Conservation (phyloP, 2,888 invertebrate genomes). For the Dynastes maya region DNA sequence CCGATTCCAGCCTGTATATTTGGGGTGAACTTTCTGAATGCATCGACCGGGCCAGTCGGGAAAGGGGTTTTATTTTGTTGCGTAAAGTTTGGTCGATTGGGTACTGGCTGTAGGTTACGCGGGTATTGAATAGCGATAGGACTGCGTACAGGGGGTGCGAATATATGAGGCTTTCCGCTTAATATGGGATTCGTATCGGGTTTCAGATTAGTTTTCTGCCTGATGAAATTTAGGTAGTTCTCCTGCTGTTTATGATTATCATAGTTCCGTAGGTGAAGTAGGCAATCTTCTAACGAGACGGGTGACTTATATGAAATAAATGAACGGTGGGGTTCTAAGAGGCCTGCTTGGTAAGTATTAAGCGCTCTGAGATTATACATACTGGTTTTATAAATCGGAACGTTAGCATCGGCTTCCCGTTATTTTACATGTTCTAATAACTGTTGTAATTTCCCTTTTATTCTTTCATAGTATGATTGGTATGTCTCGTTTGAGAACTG, state of each 20-base stretch:
- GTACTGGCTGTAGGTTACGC: background rate
- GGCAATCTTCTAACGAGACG: constrained; percentile 29
- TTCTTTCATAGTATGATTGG: constrained; percentile 53
- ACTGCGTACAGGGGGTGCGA: background rate
- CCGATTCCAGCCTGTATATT: background rate
- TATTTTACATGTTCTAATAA: constrained; percentile 32
- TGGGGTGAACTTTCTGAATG: background rate
- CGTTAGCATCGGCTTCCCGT: background rate
- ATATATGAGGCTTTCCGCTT: background rate
- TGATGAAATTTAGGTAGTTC: background rate
- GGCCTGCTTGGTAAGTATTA: constrained; percentile 45
- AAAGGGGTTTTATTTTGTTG: background rate
- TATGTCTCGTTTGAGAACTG: background rate
- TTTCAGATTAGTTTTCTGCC: background rate
- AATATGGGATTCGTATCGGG: background rate
- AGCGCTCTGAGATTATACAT: constrained; percentile 45
- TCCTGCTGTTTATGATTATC: constrained; percentile 49
- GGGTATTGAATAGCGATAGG: background rate
- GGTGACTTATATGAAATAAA: constrained; percentile 31
- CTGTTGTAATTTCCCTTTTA: constrained; percentile 56
- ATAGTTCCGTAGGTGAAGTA: constrained; percentile 38
- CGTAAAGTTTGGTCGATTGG: background rate
- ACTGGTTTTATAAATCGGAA: constrained; percentile 42
- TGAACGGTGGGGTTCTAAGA: constrained; percentile 47
- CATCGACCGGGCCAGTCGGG: background rate